A percentile compares a stretch with the other conserved stretches of the same genome.
phyloP scores from a whole-genome alignment of 2,113 vertebrate species.

The Mormyrus lacerda region DNA sequence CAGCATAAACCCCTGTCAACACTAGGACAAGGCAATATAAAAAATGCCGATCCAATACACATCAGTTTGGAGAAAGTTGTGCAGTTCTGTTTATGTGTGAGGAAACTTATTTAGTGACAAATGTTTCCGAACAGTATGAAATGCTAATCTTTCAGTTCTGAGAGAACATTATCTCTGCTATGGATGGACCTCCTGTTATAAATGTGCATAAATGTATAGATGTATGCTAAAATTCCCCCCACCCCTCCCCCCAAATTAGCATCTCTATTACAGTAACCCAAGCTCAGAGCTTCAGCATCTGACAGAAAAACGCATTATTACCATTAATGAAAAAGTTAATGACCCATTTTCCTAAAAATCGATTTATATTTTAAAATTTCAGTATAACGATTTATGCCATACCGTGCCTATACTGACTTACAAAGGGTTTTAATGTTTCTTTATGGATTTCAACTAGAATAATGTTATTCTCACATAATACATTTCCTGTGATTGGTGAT shows the following conservation, averaged over 20 bases:
- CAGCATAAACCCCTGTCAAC: background rate
- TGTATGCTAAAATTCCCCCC: background rate
- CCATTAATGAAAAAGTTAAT: slow-evolving; percentile 89
- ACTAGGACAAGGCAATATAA: background rate
- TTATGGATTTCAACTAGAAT: slow-evolving; percentile 79
- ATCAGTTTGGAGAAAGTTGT: background rate
- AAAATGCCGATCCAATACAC: background rate
- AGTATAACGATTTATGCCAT: slow-evolving; percentile 78
- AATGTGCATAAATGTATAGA: background rate
- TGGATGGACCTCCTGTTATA: background rate
- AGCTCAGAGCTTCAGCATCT: slow-evolving; percentile 59
- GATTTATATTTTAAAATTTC: slow-evolving; percentile 82
- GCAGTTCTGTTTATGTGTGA: background rate
- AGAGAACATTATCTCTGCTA: background rate
- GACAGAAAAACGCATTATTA: slow-evolving; percentile 72
- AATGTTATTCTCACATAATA: slow-evolving; percentile 73
- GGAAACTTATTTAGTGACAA: background rate
- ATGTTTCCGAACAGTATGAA: background rate
- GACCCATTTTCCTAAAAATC: slow-evolving; percentile 82
- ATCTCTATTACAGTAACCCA: slow-evolving; percentile 31
- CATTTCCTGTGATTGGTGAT: slow-evolving; percentile 65
- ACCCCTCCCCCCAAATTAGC: background rate
- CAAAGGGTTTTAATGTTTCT: slow-evolving; percentile 83
- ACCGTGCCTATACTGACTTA: slow-evolving; percentile 70
- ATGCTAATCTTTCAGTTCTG: background rate